Evolutionary conservation across 35 echinoderm and acorn worm genomes (phyloP).

Genomic region (Chiridota heheva): DNA sequence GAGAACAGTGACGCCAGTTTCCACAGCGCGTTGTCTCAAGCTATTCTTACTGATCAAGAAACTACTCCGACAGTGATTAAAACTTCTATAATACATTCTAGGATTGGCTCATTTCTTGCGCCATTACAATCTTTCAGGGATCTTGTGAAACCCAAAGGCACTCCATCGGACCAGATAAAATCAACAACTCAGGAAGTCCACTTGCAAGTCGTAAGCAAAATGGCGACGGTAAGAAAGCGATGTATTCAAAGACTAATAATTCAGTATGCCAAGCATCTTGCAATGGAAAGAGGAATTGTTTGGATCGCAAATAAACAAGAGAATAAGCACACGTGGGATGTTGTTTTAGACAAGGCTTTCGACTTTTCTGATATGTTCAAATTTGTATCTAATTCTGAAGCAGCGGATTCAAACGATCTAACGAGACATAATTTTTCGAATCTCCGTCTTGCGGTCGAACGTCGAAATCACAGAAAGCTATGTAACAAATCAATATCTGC

Average conservation of each 20-base stretch:
- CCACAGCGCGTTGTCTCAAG: background rate
- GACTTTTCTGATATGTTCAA: conserved; percentile 48
- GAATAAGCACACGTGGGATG: background rate
- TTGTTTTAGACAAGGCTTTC: conserved; percentile 10
- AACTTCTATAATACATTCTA: background rate
- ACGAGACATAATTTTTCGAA: conserved; percentile 36
- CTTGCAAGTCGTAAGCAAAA: background rate
- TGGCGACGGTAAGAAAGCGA: conserved; percentile 20
- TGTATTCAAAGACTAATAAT: conserved; percentile 56
- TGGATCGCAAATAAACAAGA: background rate
- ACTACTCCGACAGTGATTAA: background rate
- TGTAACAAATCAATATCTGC: background rate
- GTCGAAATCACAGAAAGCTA: background rate
- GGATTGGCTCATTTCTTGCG: background rate
- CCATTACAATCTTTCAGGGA: background rate
- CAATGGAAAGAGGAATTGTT: conserved; percentile 30
- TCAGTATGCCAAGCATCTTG: conserved; percentile 52
- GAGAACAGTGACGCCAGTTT: background rate
- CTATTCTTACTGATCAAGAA: background rate
- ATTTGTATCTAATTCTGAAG: background rate
- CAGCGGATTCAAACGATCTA: background rate
- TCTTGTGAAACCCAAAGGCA: background rate
- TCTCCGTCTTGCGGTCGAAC: conserved; percentile 13
- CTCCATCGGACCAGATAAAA: no score
- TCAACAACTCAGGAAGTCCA: background rate